Conservation (phyloP, 2,797 vertebrate genomes). For the Delichon dasypus region DNA sequence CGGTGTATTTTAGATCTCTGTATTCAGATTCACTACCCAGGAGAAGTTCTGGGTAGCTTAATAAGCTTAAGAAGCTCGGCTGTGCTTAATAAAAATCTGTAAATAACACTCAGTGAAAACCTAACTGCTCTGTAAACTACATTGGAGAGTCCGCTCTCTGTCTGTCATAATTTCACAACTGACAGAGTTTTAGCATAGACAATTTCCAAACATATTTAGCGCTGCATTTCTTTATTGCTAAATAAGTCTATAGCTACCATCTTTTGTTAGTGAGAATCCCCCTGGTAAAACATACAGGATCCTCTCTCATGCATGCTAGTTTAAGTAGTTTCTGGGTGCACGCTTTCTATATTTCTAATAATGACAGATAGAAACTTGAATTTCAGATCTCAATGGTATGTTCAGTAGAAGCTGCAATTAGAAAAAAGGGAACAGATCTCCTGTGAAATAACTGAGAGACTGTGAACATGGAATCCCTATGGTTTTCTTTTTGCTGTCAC, state of each 20-base stretch:
- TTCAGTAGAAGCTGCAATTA: slow-evolving; percentile 31
- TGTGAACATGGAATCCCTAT: background rate
- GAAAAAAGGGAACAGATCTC: slow-evolving; percentile 51
- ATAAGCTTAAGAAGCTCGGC: too few species aligned
- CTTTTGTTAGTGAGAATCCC: background rate
- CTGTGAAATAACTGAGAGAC: slow-evolving; percentile 11
- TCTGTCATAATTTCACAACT: background rate
- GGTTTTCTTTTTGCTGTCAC: background rate
- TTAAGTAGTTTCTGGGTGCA: background rate
- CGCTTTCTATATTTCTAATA: background rate
- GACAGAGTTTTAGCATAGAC: background rate
- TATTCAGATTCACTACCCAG: background rate
- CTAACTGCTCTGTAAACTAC: background rate
- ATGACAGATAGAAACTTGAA: background rate
- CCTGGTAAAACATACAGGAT: background rate
- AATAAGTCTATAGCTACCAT: background rate
- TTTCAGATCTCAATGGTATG: slow-evolving; percentile 33
- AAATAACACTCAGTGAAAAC: background rate
- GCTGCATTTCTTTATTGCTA: background rate
- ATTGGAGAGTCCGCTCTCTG: background rate
- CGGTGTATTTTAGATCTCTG: background rate
- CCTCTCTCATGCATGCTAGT: background rate
- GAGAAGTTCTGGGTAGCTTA: background rate
- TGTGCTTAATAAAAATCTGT: background rate
- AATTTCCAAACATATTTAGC: background rate